Percentiles rank a stretch among this genome's conserved stretches.
Evolutionary conservation across 2,113 vertebrate species (phyloP).

Genomic region (Lates calcarifer): DNA sequence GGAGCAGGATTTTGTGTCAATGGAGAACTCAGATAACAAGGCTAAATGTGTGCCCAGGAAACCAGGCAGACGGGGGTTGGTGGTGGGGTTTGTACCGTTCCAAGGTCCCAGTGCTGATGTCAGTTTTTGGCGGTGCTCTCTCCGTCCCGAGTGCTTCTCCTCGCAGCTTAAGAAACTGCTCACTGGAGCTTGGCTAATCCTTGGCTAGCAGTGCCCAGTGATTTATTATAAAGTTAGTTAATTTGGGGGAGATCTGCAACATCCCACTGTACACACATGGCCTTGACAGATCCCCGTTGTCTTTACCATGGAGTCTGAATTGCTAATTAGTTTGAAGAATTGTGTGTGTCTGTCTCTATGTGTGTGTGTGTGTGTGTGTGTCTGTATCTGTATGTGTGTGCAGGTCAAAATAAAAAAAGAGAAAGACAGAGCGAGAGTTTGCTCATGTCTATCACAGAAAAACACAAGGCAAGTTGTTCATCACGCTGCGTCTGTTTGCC

Average conservation of each 20-base stretch:
- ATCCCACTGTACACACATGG: conserved; percentile 45
- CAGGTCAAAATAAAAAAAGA: not conserved
- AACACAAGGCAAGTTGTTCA: conserved; percentile 53
- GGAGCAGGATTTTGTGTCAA: conserved; percentile 49
- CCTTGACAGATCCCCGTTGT: conserved; percentile 57
- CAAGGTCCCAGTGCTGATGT: conserved; percentile 72
- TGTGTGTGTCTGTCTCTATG: conserved; percentile 42
- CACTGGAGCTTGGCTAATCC: conserved; percentile 82
- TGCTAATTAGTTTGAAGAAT: conserved; percentile 61
- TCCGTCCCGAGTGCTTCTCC: conserved; percentile 67
- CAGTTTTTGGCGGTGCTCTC: conserved; percentile 68
- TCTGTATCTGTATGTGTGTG: not conserved
- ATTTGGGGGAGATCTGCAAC: conserved; percentile 74
- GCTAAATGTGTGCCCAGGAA: conserved; percentile 64
- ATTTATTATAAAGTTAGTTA: conserved; percentile 83
- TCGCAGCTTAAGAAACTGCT: conserved; percentile 81
- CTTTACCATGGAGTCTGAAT: conserved; percentile 45
- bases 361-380: not conserved
- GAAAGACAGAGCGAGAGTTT: conserved; percentile 38
- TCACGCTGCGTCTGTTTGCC: conserved; percentile 66
- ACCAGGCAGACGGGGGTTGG: conserved; percentile 24
- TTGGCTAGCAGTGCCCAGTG: conserved; percentile 65
- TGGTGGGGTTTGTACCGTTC: conserved; percentile 34
- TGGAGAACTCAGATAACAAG: conserved; percentile 59
- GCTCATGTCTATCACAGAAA: conserved; percentile 31